Base-by-base conservation (phyloP, 1,140 invertebrate genomes). In the Stenopsyche tienmushanensis region DNA sequence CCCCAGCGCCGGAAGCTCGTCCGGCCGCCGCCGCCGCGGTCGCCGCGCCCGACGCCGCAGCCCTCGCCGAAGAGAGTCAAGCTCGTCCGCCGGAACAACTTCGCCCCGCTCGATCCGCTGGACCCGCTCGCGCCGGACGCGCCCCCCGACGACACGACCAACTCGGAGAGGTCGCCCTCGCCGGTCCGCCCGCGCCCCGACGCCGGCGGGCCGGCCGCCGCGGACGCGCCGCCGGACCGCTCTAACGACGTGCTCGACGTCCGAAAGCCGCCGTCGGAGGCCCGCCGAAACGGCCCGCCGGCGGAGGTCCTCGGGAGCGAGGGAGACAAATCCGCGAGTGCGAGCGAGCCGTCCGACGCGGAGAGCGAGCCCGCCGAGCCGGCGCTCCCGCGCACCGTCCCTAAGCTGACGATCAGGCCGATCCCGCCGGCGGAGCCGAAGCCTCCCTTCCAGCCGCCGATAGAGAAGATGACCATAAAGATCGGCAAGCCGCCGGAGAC, bases 391-490 rank as follows among this genome's bases (percentile, higher is more conserved):
- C 9, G 29, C n/a, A n/a, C 64, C 2, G 59, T 68, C n/a, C 52
- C 62, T 21, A 66, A 66, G 21, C 21, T 66, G 15, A 66, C 65
- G 10, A 66, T 66, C 34, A 66, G 23, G 10, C 52, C 10, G 9
- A 21, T n/a, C 49, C 25, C n/a, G 39, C 44, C 23, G 44, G 10
- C 57, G 15, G 44, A 47, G 7, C 18, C 44, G 42, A 47, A 65
- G 21, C 68, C 68, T 3, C 64, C 64, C 15, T 26, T 57, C 17
- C 66, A 65, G 21, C 68, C 68, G 3, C 68, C 68, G 13, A 62
- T 70, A 21, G 64, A 70, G 20, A 70, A 70, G 49, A 70, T 70
- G 62, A 70, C 69, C 23, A 70, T 70, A 21, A 70, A 66, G 47
- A 29, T 70, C 8, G 54, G 55, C 42, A 65, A 63, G 34, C 10